Evolutionary conservation across 2,113 vertebrate genomes (phyloP), one percentile per base, ranked within the genome.

Genomic region (Hemichromis elongatus): DNA sequence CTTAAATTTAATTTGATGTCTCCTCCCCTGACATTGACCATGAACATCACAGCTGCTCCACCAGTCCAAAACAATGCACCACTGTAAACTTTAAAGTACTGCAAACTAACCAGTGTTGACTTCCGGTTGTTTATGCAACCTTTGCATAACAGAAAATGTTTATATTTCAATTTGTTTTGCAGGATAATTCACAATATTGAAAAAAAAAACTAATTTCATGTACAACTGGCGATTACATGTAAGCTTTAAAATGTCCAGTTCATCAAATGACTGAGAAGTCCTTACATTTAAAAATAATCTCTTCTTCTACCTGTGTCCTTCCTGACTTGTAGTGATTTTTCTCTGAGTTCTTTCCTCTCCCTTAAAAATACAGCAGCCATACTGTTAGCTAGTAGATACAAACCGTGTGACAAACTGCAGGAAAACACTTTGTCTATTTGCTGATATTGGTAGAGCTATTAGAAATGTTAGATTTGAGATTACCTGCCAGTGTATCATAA

Each of bases 71-170:
- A 4, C 1, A 45, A 24, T 26, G 40, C 40, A 70, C 21, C 21
- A 70, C 66, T 45, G 66, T 70, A 70, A 70, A 45, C 63, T 68
- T 68, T 37, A 16, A 12, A 68, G 61, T 26, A 16, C 59, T 66
- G 10, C 10, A 63, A 63, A 42, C 37, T 24, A 68, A 68, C 63
- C 21, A 26, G 37, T 68, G 37, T 9, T 42, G n/a, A 19, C 40
- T 66, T 21, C 33, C 21, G 19, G 59, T 37, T 37, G 59, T 63
- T 37, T 63, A 63, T 63, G 35, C 61, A 66, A 66, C 35, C 35
- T 66, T 40, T 66, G 35, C 19, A 66, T 21, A 40, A 66, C 6
- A 21, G 35, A 40, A 66, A 40, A 0, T 0, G 0, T 1, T 37
- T 40, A 1, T 40, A 40, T 35, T 66, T 66, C n/a, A 40, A 40